Percentiles rank a stretch among this genome's conserved stretches.
Evolutionary conservation across 2,797 vertebrate genomes (phyloP).

Genomic region (Acanthiza pusilla): DNA sequence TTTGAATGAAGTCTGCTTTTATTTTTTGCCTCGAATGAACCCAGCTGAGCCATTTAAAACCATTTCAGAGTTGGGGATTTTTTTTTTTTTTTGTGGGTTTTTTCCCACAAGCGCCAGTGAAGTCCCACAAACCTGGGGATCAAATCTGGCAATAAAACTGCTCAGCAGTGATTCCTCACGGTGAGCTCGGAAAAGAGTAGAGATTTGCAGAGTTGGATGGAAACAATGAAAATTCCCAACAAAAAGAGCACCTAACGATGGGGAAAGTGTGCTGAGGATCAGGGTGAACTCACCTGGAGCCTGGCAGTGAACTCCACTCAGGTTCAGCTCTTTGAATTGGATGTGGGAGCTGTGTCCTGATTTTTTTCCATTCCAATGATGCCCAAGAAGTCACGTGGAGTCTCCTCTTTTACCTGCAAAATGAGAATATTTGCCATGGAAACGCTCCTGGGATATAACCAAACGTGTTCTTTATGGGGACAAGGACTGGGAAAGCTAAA

Average conservation of each 20-base stretch:
- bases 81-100: background rate
- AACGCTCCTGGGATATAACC: background rate
- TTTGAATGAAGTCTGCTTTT: background rate
- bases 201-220: background rate
- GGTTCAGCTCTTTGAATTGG: background rate
- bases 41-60: background rate
- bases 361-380: background rate
- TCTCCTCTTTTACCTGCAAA: background rate
- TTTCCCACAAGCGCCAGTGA: too few relatives aligned
- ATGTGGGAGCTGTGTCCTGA: background rate
- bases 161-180: background rate
- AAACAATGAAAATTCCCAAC: background rate
- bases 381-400: background rate
- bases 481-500: background rate
- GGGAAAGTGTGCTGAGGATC: background rate
- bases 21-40: background rate
- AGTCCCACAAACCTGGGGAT: background rate
- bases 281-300: background rate
- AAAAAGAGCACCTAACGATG: background rate
- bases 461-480: background rate
- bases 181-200: background rate
- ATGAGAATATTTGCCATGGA: background rate
- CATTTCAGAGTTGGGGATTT: background rate
- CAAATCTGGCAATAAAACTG: background rate
- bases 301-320: background rate